Evolutionary conservation across 2,888 invertebrate species (phyloP), one percentile per base, ranked within the genome.

Genomic region (Lycaena phlaeas): DNA sequence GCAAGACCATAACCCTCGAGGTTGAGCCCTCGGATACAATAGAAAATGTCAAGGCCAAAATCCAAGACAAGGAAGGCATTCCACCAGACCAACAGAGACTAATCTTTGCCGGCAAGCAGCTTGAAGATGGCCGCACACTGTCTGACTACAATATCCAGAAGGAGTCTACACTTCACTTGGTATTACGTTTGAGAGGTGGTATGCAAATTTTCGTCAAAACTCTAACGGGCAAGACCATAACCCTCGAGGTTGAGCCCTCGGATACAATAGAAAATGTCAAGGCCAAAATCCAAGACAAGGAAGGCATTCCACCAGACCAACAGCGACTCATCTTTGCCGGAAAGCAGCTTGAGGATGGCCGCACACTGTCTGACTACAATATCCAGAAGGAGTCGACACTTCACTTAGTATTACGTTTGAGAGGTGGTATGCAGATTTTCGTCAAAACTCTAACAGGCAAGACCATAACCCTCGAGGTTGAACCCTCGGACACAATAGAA

Each of bases 391-490:
- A 68, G 22, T 65, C 65, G 0, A 68, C 65, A 0, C 47, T 66
- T 0, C 64, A 67, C 2, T 51, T 62, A 3, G 62, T 62, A 0
- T 11, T 62, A 2, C 54, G 62, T 45, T 51, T 59, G 0, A 51
- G 67, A 14, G 67, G 67, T 41, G 67, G 67, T 42, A 46, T 43
- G 41, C 43, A 43, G 26, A 42, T 43, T 5, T 43, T 40, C 31
- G 42, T 45, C 2, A 52, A 53, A 46, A 77, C 74, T 4, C 51
- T 73, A 43, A 78, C 71, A n/a, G 87, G 87, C 5, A 88, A 88
- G 49, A 88, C 87, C 7, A 87, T 87, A 48, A 86, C 86, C 0
- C 53, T 86, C 10, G 76, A 68, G 56, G 84, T 87, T 1, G 89
- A 89, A 10, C 10, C 30, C 14, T 30, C 30, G 5, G 30, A 30